Base-by-base conservation (phyloP, 2,797 vertebrate species). In the Selene dorsalis region DNA sequence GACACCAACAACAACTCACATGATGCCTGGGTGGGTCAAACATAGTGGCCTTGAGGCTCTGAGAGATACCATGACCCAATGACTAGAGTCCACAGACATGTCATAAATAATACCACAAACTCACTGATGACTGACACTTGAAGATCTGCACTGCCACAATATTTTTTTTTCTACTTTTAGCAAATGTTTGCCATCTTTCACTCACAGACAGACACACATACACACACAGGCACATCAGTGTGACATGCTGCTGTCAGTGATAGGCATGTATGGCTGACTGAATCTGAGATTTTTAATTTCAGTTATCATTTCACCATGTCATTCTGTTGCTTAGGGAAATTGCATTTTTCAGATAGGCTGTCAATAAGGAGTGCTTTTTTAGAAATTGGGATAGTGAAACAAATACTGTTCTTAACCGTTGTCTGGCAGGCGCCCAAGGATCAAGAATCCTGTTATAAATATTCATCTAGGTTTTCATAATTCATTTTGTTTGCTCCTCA, bases 221-320 rank as follows among this genome's bases (percentile, higher is more conserved):
- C 85, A 62, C 72, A 79, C 69, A 67, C 58, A 58, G 50, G 61
- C 71, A 69, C 81, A 73, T 86, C 88, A 83, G 72, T 66, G 65
- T 91, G 91, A 93, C 87, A 84, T 45, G 76, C 72, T 57, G 82
- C 83, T 88, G 87, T 87, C 86, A 74, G 81, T 92, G 92, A 92
- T 88, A 83, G 92, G 85, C 92, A 92, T 90, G 89, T 82, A 83
- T 75, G 89, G 85, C 89, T 91, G 91, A 92, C 91, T 90, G 93
- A 92, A 90, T 91, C 87, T 87, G 83, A 86, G 91, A 90, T 92
- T 93, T 93, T 93, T 94, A 92, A 93, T 94, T 93, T 92, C 88
- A 88, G 89, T 91, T 94, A 94, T 94, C 91, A 93, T 94, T 89
- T 93, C 91, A 87, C 87, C 83, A 83, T 93, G 91, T 92, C 93